phyloP scores from a whole-genome alignment of 2,797 vertebrate species.

The Liparis tanakae region DNA sequence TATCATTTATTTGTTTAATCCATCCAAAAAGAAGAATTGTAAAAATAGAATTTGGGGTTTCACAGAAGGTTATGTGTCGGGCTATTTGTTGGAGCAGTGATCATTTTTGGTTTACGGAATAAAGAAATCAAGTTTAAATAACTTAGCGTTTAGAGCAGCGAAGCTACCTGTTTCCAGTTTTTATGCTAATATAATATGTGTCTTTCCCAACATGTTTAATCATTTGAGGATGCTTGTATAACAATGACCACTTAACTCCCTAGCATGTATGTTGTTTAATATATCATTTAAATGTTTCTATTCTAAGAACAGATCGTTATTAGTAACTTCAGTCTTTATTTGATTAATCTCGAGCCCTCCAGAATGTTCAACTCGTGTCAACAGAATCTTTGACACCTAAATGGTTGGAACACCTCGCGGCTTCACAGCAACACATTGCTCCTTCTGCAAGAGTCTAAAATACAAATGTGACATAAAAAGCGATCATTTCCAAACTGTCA shows the following conservation, averaged over 20 bases:
- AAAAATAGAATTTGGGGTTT: background rate
- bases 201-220: background rate
- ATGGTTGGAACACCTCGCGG: background rate
- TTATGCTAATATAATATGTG: background rate
- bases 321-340: background rate
- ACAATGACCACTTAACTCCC: background rate
- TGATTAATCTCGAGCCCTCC: background rate
- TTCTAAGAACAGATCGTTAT: background rate
- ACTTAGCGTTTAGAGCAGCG: background rate
- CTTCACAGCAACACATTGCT: constrained; percentile 14
- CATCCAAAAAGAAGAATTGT: background rate
- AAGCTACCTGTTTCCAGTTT: background rate
- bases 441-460: constrained; percentile 19
- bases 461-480: constrained; percentile 28
- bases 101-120: background rate
- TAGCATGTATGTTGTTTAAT: background rate
- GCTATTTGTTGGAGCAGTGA: background rate
- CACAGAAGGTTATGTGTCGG: background rate
- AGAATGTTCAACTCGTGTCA: background rate
- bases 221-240: background rate
- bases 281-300: background rate
- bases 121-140: background rate
- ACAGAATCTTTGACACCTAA: background rate
- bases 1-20: background rate
- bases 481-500: constrained; percentile 33